Base-by-base conservation (phyloP, 2,113 vertebrate species). In the Prunella himalayana region DNA sequence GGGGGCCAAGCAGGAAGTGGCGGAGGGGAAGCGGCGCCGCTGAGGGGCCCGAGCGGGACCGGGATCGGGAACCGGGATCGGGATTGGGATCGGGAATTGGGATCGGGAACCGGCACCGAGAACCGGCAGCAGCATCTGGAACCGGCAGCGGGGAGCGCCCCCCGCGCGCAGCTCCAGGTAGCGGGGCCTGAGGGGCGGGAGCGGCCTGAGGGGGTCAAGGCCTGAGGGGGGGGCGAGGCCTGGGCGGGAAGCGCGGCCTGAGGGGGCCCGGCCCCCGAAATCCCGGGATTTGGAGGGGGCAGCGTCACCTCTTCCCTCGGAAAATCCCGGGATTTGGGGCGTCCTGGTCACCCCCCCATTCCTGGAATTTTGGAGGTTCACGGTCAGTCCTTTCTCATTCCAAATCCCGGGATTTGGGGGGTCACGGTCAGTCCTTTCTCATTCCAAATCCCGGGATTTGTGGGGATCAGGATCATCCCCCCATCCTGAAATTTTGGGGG, bases 1-100 rank as follows among this genome's bases (percentile, higher is more conserved):
- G 88, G 60, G 69, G 53, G 51, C 37, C 94, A 96, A 94, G 96
- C 93, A 95, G 95, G 96, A 96, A 96, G 95, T 90, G 91, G 90
- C 81, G 60, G 81, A 77, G 88, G 88, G 82, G 78, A 81, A 81
- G 87, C 66, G 53, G 90, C 47, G 80, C 76, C 44, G 59, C 75
- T 9, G 86, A 59, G 88, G 90, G 84, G 57, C 86, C 85, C 54
- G 49, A 85, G 41, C 47, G 41, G 69, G 45, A 83, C 31, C 66
- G 66, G 45, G 65, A 13, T 4, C 31, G 31, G 49, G 53, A 35
- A 33, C 10, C 31, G 54, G 54, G 31, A 56, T 28, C 50, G 50
- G 50, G 50, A 33, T 4, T 6, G 54, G 45, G 11, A 49, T 13
- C 47, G 22, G 47, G 22, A 47, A 47, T 3, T 1, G 50, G 53